Base-by-base conservation (phyloP, 2,888 invertebrate species). In the Ariolimax columbianus region DNA sequence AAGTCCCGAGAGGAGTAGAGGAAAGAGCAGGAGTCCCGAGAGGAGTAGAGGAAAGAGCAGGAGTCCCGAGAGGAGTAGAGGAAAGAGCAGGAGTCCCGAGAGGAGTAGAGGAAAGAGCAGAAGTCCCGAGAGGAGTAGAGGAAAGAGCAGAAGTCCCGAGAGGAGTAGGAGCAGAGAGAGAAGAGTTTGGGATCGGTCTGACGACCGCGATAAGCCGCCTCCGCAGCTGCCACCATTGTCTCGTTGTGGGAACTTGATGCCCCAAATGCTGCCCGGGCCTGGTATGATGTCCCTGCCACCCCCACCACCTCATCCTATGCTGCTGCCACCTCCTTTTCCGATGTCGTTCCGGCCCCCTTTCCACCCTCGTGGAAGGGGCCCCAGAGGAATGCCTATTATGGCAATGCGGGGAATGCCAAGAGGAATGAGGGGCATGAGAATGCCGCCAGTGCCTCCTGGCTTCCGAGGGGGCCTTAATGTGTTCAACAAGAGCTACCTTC, bases 401-500 rank as follows among this genome's bases (percentile, higher is more conserved):
- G 30, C 55, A 17, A 77, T 73, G 70, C 43, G 79, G 6, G 77
- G 85, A 14, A 78, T 55, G 30, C 68, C 78, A 51, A 77, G 70
- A 30, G 81, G 85, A 38, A 81, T 80, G 75, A 73, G 84, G 47
- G 81, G 81, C 0, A 73, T 73, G 72, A 63, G 80, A 38, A 68
- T 82, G 43, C 78, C 80, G 1, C 59, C 72, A 17, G 68, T 77
- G 11, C 85, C 85, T 0, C 85, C 82, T 38, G 85, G 85, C 4
- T 82, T 85, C 59, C 51, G 77, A n/a, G 85, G 82, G 1, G 70
- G 75, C 4, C 77, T 80, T 14, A 40, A 81, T 66, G 75, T 85
- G 1, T 77, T 77, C 43, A 80, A 82, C 77, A 85, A 82, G 40
- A 82, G 81, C 63, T 82, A 82, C 43, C 81, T 85, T 26, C 80